A percentile compares a stretch with the other conserved stretches of the same genome.
phyloP scores from a whole-genome alignment of 2,113 vertebrate species.

The Vulpes lagopus region DNA sequence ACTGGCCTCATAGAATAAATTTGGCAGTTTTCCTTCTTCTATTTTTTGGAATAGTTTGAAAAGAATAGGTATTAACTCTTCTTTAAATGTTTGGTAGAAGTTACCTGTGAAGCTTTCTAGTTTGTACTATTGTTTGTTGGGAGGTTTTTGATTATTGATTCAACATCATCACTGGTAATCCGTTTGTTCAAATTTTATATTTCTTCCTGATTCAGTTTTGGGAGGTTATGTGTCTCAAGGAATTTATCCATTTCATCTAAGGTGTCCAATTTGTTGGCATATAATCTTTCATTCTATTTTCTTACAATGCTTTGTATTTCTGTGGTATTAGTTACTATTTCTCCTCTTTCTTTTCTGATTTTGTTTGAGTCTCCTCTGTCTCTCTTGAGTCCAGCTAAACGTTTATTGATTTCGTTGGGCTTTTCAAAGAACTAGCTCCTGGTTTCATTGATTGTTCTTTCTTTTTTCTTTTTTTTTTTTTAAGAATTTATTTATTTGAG shows the following conservation, averaged over 20 bases:
- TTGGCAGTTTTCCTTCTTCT: background rate
- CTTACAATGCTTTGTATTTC: background rate
- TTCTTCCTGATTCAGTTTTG: background rate
- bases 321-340: background rate
- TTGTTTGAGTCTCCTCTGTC: background rate
- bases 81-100: background rate
- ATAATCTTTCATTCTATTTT: background rate
- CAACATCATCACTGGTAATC: background rate
- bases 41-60: background rate
- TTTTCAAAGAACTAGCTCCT: background rate
- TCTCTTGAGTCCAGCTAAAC: background rate
- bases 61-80: background rate
- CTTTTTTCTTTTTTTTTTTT: too few species aligned
- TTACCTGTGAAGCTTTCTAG: background rate
- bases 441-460: background rate
- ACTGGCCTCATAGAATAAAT: background rate
- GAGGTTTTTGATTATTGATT: background rate
- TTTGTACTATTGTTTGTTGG: background rate
- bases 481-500: too few species aligned
- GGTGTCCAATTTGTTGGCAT: background rate
- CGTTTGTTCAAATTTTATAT: background rate
- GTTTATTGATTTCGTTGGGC: background rate
- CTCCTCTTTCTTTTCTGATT: background rate
- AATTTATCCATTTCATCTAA: background rate
- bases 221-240: background rate